Evolutionary conservation across 2,888 invertebrate species (phyloP), one percentile per base, ranked within the genome.

Genomic region (Protonemura montana): DNA sequence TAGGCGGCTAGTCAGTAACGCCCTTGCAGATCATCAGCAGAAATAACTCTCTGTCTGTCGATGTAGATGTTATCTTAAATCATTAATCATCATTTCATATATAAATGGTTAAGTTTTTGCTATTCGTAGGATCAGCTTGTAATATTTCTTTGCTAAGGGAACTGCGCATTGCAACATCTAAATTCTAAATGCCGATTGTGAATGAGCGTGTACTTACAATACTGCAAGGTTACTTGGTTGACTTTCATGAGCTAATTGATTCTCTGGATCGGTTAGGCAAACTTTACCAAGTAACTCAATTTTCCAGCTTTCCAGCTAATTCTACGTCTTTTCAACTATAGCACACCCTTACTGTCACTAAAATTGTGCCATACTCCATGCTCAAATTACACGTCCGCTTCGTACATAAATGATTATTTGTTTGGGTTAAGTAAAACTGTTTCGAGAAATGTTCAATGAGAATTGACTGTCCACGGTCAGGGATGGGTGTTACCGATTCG

Each of bases 21-120:
- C 59, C 59, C 21, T 59, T 59, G 59, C 59, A 21, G 59, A 59
- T 59, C 59, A 59, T 59, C 59, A 59, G 21, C 59, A 59, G 59
- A 59, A 59, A 59, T 59, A 59, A 59, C 59, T 59, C 59, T 10
- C 59, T 59, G 59, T 59, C 59, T 59, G 59, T 59, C 59, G 59
- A 59, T 59, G 59, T 59, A 59, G 59, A 59, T 59, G 7, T 59
- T 59, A 59, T 59, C 59, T 59, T 21, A 59, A 59, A 59, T 59
- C 59, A 59, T 59, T 59, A 59, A 59, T 59, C 59, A 59, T 59
- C 59, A 59, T 59, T 59, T 59, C 59, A 59, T 59, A 59, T n/a
- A n/a, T 59, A 59, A 59, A 59, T 59, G 59, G 59, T 59, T 59
- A 16, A 59, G 21, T 59, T 59, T 59, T 59, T 59, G 7, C 21